Evolutionary conservation across 2,113 vertebrate genomes (phyloP).

Genomic region (Phrynosoma platyrhinos): DNA sequence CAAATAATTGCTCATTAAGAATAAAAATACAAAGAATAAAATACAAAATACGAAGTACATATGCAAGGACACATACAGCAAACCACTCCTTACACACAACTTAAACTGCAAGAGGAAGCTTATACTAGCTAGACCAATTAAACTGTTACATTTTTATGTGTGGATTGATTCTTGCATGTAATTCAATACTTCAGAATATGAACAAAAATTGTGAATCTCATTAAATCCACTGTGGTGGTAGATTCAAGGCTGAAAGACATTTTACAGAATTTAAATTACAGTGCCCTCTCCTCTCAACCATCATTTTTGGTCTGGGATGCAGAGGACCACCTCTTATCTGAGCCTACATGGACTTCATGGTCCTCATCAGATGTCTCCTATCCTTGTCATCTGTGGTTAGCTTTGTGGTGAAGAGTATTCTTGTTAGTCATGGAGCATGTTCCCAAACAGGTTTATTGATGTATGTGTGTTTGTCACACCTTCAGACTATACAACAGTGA

Average conservation of each 20-base stretch:
- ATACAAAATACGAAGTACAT: neutral
- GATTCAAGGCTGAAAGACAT: neutral
- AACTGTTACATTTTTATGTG: neutral
- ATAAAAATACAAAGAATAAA: neutral
- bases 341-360: neutral
- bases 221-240: neutral
- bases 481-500: too few relatives aligned
- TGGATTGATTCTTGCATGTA: neutral
- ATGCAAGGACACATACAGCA: neutral
- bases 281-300: neutral
- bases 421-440: neutral
- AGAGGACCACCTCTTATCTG: neutral
- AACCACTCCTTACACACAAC: neutral
- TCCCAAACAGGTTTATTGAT: too few relatives aligned
- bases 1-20: neutral
- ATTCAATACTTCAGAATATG: neutral
- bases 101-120: too few relatives aligned
- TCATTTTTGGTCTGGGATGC: neutral
- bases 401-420: neutral
- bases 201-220: neutral
- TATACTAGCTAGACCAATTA: neutral
- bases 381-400: neutral
- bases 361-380: neutral
- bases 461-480: too few relatives aligned
- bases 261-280: neutral